Conservation (phyloP, 2,113 vertebrate species). For the Poeciliopsis turrubarensis region DNA sequence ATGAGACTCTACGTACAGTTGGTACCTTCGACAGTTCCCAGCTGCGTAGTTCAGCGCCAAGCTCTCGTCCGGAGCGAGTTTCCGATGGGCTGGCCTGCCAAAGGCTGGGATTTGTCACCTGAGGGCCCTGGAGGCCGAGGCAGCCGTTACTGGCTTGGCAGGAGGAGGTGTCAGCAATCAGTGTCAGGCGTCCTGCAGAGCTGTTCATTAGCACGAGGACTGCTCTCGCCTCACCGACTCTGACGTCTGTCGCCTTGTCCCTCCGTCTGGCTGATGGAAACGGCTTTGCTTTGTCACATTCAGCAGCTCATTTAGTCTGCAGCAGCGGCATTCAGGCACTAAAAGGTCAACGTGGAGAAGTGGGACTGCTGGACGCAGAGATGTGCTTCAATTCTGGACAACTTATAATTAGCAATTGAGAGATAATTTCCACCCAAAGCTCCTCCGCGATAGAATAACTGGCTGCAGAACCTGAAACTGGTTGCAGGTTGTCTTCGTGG, state of each 20-base stretch:
- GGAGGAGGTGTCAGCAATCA: conserved; percentile 46
- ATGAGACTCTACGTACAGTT: neutral
- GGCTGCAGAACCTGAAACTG: too few species aligned
- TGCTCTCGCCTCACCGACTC: conserved; percentile 5
- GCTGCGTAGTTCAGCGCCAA: conserved; percentile 31
- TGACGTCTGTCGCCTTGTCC: neutral
- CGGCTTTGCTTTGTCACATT: neutral
- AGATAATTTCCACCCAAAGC: neutral
- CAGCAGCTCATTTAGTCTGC: neutral
- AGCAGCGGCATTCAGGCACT: neutral
- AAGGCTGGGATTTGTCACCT: conserved; percentile 52
- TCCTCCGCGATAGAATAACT: too few species aligned
- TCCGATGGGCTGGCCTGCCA: conserved; percentile 19
- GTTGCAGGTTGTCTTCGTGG: too few species aligned
- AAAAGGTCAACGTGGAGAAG: neutral
- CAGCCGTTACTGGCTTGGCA: conserved; percentile 50
- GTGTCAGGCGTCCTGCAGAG: conserved; percentile 29
- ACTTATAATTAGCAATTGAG: neutral
- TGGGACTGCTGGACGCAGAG: neutral
- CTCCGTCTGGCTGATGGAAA: neutral
- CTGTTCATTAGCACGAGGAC: conserved; percentile 22
- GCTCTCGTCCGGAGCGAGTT: neutral
- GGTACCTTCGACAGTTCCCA: conserved; percentile 13
- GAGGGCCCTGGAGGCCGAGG: conserved; percentile 41
- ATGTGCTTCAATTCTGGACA: neutral